Conservation (phyloP, 1,140 invertebrate genomes). For the Drosophila equinoxialis region DNA sequence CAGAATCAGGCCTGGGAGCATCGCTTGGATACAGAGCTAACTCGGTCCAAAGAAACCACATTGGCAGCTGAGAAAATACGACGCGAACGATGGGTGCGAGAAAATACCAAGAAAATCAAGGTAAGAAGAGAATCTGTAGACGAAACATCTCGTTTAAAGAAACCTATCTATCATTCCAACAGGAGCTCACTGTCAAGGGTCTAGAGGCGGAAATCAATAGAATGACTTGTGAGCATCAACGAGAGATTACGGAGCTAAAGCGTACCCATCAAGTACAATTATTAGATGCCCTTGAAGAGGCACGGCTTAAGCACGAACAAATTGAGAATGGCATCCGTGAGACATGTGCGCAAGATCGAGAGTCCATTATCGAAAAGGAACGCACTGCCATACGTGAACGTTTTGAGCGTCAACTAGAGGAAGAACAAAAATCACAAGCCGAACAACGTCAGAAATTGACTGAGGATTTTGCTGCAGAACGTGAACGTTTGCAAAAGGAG, state of each 20-base stretch:
- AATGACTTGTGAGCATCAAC: constrained; percentile 86
- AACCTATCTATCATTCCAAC: neutral
- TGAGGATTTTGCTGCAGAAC: constrained; percentile 83
- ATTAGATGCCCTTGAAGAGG: constrained; percentile 77
- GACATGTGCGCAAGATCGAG: constrained; percentile 83
- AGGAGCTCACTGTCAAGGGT: constrained; percentile 89
- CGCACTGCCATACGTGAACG: constrained; percentile 83
- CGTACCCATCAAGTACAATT: constrained; percentile 85
- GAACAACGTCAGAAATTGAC: constrained; percentile 84
- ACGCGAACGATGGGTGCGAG: constrained; percentile 87
- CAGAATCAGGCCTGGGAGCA: constrained; percentile 85
- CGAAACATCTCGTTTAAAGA: too few species aligned
- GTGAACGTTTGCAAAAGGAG: constrained; percentile 82
- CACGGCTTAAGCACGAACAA: constrained; percentile 83
- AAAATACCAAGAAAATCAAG: constrained; percentile 89
- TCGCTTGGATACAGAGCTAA: constrained; percentile 86
- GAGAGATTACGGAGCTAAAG: constrained; percentile 85
- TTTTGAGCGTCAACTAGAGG: constrained; percentile 85
- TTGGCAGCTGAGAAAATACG: constrained; percentile 87
- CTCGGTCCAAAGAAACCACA: constrained; percentile 86
- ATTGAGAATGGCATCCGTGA: constrained; percentile 84
- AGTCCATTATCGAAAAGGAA: constrained; percentile 84
- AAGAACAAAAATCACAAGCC: constrained; percentile 84
- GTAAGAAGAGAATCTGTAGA: constrained; percentile 65
- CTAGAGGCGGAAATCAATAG: constrained; percentile 88